Base-by-base conservation (phyloP, 2,888 invertebrate species). In the Acanthopleura granulata region DNA sequence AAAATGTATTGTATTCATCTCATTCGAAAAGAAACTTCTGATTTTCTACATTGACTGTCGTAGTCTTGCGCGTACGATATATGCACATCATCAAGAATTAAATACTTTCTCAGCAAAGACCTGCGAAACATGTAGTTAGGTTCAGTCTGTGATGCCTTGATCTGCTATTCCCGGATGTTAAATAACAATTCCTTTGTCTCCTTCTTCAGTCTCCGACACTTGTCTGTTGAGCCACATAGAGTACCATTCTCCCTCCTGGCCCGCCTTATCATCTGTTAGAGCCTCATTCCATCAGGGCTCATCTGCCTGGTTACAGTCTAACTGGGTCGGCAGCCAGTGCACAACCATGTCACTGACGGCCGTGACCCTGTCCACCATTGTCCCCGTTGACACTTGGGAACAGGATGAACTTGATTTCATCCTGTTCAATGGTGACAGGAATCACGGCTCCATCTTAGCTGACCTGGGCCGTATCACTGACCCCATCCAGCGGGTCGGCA, bases 281-380 rank as follows among this genome's bases (percentile, higher is more conserved):
- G 57, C 57, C 57, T 57, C 57, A 57, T 57, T 57, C 22, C 57
- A 57, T 22, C 57, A 57, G 57, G 57, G 6, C 57, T 57, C 57
- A 18, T 18, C 22, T 12, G 22, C 57, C 57, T 22, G 22, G n/a
- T n/a, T 57, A 18, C 1, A n/a, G 1, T 57, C 57, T 57, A 22
- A 6, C 57, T 57, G 57, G 57, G 57, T 22, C 12, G 57, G 57
- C 57, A 57, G 57, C 57, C 57, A 57, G 57, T 57, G 57, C 22
- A 57, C 57, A n/a, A 57, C 57, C 57, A 57, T 57, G 57, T 18
- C 57, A 57, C n/a, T 57, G 57, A 12, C 12, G 22, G 57, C 57
- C 22, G 57, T 57, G 57, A 22, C 57, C 57, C 57, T 57, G 57
- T 57, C 57, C 12, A 57, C n/a, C n/a, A n/a, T 57, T n/a, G 6